Evolutionary conservation across 2,797 vertebrate genomes (phyloP).

Genomic region (Macropodus opercularis): DNA sequence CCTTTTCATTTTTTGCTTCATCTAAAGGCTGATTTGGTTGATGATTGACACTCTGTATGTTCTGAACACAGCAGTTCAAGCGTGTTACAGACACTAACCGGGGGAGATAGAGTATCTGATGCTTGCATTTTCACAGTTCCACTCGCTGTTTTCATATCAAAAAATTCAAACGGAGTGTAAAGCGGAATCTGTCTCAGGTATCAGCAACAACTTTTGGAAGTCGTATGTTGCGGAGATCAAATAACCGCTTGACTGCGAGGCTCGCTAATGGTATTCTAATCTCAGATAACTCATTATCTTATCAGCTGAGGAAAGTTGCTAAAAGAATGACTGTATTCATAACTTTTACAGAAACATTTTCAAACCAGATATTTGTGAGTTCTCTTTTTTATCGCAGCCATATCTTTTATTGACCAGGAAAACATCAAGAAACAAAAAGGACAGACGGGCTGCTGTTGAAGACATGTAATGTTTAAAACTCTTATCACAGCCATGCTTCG

Average conservation of each 20-base stretch:
- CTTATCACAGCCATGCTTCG: conserved; percentile 40
- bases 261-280: conserved; percentile 68
- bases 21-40: conserved; percentile 73
- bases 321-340: conserved; percentile 35
- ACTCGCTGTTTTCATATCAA: conserved; percentile 71
- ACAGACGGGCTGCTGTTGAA: conserved; percentile 30
- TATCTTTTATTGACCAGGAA: conserved; percentile 17
- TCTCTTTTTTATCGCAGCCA: background rate
- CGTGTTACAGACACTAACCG: conserved; percentile 70
- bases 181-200: conserved; percentile 75
- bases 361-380: conserved; percentile 27
- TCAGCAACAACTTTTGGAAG: conserved; percentile 72
- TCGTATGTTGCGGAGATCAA: conserved; percentile 69
- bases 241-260: conserved; percentile 67
- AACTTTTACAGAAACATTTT: conserved; percentile 51
- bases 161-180: conserved; percentile 65
- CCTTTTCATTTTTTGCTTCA: conserved; percentile 66
- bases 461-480: conserved; percentile 32
- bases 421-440: conserved; percentile 32
- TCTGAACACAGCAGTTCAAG: conserved; percentile 70
- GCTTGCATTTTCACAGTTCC: conserved; percentile 69
- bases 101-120: conserved; percentile 76
- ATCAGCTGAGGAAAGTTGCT: conserved; percentile 56
- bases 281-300: conserved; percentile 68
- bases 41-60: conserved; percentile 73